Evolutionary conservation across 2,797 vertebrate species (phyloP).

Genomic region (Notoglanidium macrostoma): DNA sequence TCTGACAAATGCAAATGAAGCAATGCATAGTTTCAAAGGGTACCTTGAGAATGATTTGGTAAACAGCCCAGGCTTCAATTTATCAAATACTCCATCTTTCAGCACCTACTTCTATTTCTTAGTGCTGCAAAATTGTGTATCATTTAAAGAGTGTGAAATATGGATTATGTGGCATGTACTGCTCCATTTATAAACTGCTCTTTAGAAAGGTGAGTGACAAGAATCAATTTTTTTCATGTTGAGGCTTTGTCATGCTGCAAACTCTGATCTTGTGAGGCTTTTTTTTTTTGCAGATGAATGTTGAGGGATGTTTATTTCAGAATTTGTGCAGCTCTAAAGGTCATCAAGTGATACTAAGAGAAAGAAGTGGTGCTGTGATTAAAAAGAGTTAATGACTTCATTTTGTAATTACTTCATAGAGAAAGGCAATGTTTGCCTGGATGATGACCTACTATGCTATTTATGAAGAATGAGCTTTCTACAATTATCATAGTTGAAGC

Average conservation of each 20-base stretch:
- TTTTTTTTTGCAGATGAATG: neutral
- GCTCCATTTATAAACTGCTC: constrained; percentile 1
- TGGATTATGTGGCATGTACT: neutral
- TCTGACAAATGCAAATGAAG: neutral
- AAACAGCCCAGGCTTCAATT: neutral
- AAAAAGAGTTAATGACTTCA: neutral
- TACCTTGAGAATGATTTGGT: neutral
- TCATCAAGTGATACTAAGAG: neutral
- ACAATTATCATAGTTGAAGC: neutral
- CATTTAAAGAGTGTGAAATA: neutral
- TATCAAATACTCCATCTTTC: neutral
- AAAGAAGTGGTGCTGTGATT: neutral
- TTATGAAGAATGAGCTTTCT: neutral
- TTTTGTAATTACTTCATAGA: neutral
- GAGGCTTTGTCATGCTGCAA: neutral
- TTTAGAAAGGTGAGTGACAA: constrained; percentile 7
- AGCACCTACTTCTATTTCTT: neutral
- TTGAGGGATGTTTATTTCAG: neutral
- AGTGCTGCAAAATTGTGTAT: neutral
- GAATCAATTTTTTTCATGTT: neutral
- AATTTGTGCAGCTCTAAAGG: neutral
- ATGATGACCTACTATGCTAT: neutral
- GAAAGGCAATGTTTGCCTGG: neutral
- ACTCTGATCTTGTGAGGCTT: neutral
- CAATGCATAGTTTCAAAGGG: neutral